Base-by-base conservation (phyloP, 2,888 invertebrate species). In the Blastobasis adustella region DNA sequence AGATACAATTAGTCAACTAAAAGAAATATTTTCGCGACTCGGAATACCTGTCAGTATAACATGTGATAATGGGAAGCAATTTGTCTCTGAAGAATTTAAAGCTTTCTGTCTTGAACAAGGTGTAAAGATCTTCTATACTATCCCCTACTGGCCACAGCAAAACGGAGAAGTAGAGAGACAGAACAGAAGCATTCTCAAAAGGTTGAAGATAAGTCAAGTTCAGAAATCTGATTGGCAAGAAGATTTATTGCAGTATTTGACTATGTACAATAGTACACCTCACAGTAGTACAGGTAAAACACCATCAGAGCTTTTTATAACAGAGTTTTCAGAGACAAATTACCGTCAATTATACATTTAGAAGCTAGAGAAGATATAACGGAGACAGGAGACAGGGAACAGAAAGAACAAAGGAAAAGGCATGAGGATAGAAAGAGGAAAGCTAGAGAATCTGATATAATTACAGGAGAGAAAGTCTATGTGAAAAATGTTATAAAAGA, bases 251-350 rank as follows among this genome's bases (percentile, higher is more conserved):
- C 37, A 50, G 23, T 60, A 58, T 43, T n/a, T 59, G 1, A 55
- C 44, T 5, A 56, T 57, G 57, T 58, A 58, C 45, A 54, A 56
- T 44, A 56, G 53, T 47, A 58, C 56, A 10, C 52, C 58, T 2
- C 55, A 55, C 47, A 46, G 43, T 10, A 43, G 46, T 4, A 55
- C 55, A 39, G 58, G 58, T 42, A 54, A 54, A 46, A 37, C 54
- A 10, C 56, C 52, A 2, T 39, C 54, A 4, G 56, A 56, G 41
- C 39, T 6, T 56, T 53, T 52, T 53, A 46, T 37, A 37, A 23
- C 6, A 37, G 53, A 9, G 36, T 49, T 44, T 49, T 51, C 37
- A 51, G 56, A 44, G 56, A 51, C 41, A 55, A 53, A 41, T 42
- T 55, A 2, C 53, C 55, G 10, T 49, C 47, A 8, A 9, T 48